Evolutionary conservation across 2,797 vertebrate genomes (phyloP), one percentile per base, ranked within the genome.

Genomic region (Spondyliosoma cantharus): DNA sequence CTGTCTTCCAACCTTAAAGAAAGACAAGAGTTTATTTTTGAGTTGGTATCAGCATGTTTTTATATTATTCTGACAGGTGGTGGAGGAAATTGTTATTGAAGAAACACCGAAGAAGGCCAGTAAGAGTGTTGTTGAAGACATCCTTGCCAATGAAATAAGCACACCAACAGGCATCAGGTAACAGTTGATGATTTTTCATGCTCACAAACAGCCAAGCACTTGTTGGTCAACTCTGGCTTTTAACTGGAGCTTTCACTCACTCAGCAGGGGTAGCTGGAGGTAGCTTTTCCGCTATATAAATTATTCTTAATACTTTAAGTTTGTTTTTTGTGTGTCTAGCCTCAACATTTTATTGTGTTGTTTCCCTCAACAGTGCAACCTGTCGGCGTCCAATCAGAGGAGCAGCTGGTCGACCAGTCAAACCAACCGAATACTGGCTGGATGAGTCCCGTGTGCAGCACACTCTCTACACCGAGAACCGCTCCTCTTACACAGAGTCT

Each of bases 131-230:
- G 96, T 97, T 82, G 97, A 98, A 94, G 97, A 98, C 92, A 95
- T 98, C 93, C 97, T 97, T 85, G 97, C 97, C 74, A 95, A 96
- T 89, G 96, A 98, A 95, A 94, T 93, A 84, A 95, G 94, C 87
- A 97, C 97, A 76, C 97, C 97, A 50, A 97, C 96, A 81, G 97
- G 97, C 94, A 97, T 98, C 90, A 98, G 96, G 97, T 98, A 90
- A 87, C 22, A 4, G 15, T 1, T 63, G 1, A 42, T 45, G 2
- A 19, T 8, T 17, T 70, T 57, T 42, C 20, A 69, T 46, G 4
- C 22, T 54, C 7, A 9, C 14, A 53, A 4, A 7, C 68, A 57
- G 1, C 43, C 17, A 3, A 46, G 27, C 53, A 64, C 20, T n/a
- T 8, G 32, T 7, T 37, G 32, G 7, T 37, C 32, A 37, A 37